A percentile compares a stretch with the other conserved stretches of the same genome.
Conservation (phyloP, 2,797 vertebrate genomes). For the Tokudaia tokunoshimensis region DNA sequence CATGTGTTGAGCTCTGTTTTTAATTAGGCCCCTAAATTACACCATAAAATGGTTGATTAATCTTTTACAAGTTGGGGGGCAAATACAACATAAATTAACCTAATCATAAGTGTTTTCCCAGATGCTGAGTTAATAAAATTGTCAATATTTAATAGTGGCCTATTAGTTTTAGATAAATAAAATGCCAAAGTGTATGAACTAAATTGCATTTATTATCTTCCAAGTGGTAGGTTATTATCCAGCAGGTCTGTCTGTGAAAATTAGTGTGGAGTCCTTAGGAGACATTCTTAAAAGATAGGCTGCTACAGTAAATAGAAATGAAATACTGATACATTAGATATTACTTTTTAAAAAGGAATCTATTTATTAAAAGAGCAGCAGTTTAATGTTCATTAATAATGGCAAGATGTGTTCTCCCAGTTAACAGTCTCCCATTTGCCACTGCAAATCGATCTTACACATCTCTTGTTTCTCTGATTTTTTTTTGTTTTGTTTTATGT, state of each 20-base stretch:
- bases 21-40: constrained; percentile 90
- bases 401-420: constrained; percentile 8
- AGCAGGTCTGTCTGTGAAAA: constrained; percentile 62
- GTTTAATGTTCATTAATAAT: constrained; percentile 42
- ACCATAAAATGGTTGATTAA: constrained; percentile 91
- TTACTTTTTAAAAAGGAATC: constrained; percentile 40
- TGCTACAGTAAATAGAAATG: constrained; percentile 34
- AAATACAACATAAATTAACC: constrained; percentile 84
- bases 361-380: constrained; percentile 26
- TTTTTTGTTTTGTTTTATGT: constrained; percentile 27
- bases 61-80: constrained; percentile 87
- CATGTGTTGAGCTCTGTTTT: constrained; percentile 88
- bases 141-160: constrained; percentile 77
- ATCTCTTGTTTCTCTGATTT: neutral
- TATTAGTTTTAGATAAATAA: constrained; percentile 78
- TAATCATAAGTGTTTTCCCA: constrained; percentile 85
- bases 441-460: constrained; percentile 24
- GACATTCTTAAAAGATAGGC: constrained; percentile 32
- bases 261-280: constrained; percentile 36
- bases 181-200: constrained; percentile 44
- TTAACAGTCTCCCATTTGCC: constrained; percentile 42
- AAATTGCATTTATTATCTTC: constrained; percentile 55
- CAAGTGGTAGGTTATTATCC: constrained; percentile 69
- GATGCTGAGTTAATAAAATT: constrained; percentile 80
- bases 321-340: constrained; percentile 8